phyloP scores from a whole-genome alignment of 2,888 invertebrate species.

The Seira ritae region DNA sequence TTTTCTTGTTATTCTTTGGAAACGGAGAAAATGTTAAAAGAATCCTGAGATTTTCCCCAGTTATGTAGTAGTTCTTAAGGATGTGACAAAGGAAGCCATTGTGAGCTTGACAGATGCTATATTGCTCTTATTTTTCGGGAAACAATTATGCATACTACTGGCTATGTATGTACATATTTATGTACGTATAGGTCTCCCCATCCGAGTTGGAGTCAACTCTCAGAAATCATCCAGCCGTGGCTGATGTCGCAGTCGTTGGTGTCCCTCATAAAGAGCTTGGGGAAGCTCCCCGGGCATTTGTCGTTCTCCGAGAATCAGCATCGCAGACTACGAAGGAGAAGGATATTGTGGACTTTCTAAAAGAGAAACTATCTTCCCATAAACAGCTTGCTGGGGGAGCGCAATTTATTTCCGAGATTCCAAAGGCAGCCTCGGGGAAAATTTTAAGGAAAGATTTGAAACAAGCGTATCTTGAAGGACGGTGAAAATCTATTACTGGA shows the following conservation, averaged over 20 bases:
- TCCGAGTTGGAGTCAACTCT: constrained; percentile 89
- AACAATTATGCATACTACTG: too few relatives aligned
- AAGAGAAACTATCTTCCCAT: constrained; percentile 83
- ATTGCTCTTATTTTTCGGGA: too few relatives aligned
- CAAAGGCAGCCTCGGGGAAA: constrained; percentile 86
- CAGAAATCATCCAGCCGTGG: constrained; percentile 83
- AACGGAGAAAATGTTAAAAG: too few relatives aligned
- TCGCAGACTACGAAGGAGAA: constrained; percentile 77
- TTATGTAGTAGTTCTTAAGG: too few relatives aligned
- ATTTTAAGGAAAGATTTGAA: constrained; percentile 83
- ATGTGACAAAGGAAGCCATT: too few relatives aligned
- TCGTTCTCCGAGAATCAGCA: constrained; percentile 79
- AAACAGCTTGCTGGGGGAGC: constrained; percentile 87
- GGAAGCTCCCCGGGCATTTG: constrained; percentile 86
- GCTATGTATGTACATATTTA: too few relatives aligned
- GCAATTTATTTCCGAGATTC: constrained; percentile 80
- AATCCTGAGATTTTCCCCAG: too few relatives aligned
- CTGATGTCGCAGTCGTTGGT: constrained; percentile 85
- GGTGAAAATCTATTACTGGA: too few relatives aligned
- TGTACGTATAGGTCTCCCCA: constrained; percentile 84
- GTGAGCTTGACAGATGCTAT: too few relatives aligned
- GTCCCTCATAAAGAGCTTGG: constrained; percentile 81
- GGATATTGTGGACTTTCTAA: constrained; percentile 81
- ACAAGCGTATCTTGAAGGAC: constrained; percentile 60
- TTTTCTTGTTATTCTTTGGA: too few relatives aligned